Base-by-base conservation (phyloP, 2,113 vertebrate genomes). In the Aythya baeri region DNA sequence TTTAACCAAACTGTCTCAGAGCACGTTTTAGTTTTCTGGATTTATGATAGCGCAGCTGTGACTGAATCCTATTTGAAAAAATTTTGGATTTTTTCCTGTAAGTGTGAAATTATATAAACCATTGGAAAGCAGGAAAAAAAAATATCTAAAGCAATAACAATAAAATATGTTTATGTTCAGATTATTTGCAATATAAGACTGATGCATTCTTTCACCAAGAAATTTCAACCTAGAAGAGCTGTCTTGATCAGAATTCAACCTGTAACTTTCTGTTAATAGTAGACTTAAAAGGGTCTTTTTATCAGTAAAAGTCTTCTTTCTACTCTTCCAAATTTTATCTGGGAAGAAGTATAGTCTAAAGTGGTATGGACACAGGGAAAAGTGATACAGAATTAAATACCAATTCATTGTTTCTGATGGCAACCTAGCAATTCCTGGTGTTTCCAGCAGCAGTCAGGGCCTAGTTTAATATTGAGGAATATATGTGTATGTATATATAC, bases 21-120 rank as follows among this genome's bases (percentile, higher is more conserved):
- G 52, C 61, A 77, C 31, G 17, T 91, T 94, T 96, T 90, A 83
- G 91, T 95, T 94, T 93, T 32, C 27, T 63, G 7, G 88, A 86
- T 96, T 66, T 74, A 83, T 85, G 83, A 5, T 71, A 36, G 75
- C 95, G 85, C 95, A 96, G 94, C 88, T 95, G 89, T 27, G 83
- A 62, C 92, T 94, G 81, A 96, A 86, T 96, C 52, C 90, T 81
- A 8, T 87, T 78, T 87, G 91, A 93, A 96, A 90, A 92, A 91
- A 93, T 78, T 89, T 49, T 34, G 46, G 43, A 52, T 62, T 88
- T 71, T 91, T 82, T 78, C 79, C 72, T 83, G 1, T 66, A 96
- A 82, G 71, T 83, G 58, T 90, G 68, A 91, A 96, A 91, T 70
- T 34, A 85, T 93, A 85, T 8, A 93, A 94, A 83, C 63, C n/a